A percentile compares a stretch with the other conserved stretches of the same genome.
Evolutionary conservation across 2,888 invertebrate genomes (phyloP).

Genomic region (Adelognathus sp.): DNA sequence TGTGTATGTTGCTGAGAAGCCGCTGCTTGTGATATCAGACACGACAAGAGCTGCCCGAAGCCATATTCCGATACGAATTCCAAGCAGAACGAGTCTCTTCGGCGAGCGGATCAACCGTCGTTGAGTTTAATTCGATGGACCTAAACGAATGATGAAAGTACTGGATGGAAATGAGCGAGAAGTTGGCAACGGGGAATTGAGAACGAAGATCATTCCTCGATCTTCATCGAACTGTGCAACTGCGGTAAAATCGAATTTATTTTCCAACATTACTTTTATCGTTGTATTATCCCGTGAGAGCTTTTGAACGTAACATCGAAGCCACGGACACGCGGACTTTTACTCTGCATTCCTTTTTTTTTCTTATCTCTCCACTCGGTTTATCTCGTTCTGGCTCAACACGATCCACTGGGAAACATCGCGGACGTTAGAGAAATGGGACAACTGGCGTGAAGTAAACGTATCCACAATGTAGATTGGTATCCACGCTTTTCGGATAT

Average conservation of each 20-base stretch:
- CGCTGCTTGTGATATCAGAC: slow-evolving; percentile 5
- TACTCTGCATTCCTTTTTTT: not conserved
- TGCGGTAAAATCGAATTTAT: slow-evolving; percentile 34
- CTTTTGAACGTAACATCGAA: slow-evolving; percentile 36
- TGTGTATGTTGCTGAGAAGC: slow-evolving; percentile 15
- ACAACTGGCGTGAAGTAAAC: slow-evolving; percentile 29
- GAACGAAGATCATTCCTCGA: slow-evolving; percentile 48
- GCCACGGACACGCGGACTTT: slow-evolving; percentile 9
- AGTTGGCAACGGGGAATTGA: not conserved
- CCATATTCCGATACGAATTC: slow-evolving; percentile 55
- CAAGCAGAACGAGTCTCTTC: not conserved
- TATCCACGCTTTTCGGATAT: slow-evolving; percentile 9
- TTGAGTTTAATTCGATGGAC: slow-evolving; percentile 19
- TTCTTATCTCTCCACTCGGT: not conserved
- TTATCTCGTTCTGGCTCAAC: slow-evolving; percentile 1
- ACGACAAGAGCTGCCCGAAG: slow-evolving; percentile 27
- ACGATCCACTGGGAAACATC: slow-evolving; percentile 15
- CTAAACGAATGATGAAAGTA: slow-evolving; percentile 34
- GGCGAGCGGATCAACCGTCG: not conserved
- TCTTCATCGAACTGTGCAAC: slow-evolving; percentile 22
- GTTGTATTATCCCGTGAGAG: slow-evolving; percentile 39
- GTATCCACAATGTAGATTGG: slow-evolving; percentile 14
- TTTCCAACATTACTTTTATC: slow-evolving; percentile 35
- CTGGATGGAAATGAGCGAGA: not conserved
- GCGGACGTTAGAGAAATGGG: slow-evolving; percentile 3